Evolutionary conservation across 1,140 invertebrate species (phyloP), one percentile per base, ranked within the genome.

Genomic region (Drosophila saltans): DNA sequence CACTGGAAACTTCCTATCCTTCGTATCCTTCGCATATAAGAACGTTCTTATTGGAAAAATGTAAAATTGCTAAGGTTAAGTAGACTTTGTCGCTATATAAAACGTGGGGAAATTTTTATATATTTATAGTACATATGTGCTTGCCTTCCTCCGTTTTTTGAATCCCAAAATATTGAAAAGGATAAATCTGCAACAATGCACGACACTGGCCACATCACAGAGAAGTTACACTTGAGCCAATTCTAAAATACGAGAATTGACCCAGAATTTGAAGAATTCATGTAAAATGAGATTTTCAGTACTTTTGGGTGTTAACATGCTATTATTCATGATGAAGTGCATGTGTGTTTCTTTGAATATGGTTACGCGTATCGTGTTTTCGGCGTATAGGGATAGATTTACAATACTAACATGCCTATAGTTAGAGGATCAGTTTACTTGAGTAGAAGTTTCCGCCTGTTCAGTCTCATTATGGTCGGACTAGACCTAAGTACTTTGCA

Each of bases 221-320:
- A 56, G n/a, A 8, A 30, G n/a, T 59, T 16, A 10, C 36, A 59
- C 57, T 77, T 67, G 60, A 62, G 40, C 59, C 30, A 48, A 63
- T 69, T 89, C 78, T 84, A 78, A 84, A 89, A 89, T 89, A 78
- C 78, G 66, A 41, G 62, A 76, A 28, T 66, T 70, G 28, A 21
- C 40, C 28, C 48, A 24, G 10, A 39, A 57, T 88, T 88, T 78
- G 60, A 55, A 69, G 85, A 88, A 88, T 86, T 83, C 69, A 64
- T 90, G 86, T 90, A 90, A 90, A 75, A 75, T 71, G 86, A 90
- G 86, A 75, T 57, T 69, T 75, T 75, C 69, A 66, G 65, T 78
- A 74, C 72, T 74, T 68, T 72, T 68, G 86, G 88, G 86, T 90
- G 86, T 90, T 90, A 90, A 90, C 86, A 80, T 73, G 80, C 78